Base-by-base conservation (phyloP, 2,113 vertebrate genomes). In the Osmerus mordax region DNA sequence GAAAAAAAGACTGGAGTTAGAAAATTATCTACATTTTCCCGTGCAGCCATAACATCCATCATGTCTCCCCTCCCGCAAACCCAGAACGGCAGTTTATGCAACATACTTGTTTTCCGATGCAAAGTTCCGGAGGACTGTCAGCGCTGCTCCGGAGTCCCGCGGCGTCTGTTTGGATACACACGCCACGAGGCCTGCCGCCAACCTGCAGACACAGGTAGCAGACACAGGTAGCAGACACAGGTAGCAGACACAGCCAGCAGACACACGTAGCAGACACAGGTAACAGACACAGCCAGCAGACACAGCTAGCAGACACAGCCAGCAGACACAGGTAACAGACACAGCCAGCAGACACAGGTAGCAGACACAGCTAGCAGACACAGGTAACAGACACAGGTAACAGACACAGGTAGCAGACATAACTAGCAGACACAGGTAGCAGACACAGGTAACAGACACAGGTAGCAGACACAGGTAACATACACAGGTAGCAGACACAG, bases 41-140 rank as follows among this genome's bases (percentile, higher is more conserved):
- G 8, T 23, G 14, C 47, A 54, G 23, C 65, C 21, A 55, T 23
- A 36, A 65, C 71, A 75, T 54, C 15, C 29, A 78, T 78, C 9
- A 72, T 63, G 36, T 65, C 60, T 32, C 36, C 32, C 36, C 32
- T 41, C 1, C 13, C 3, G 32, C 18, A 29, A 69, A 14, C 1
- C 8, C 19, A 8, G 5, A 25, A 3, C 61, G 15, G 19, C 36
- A 4, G 2, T 81, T 12, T 73, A 5, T 52, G 70, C 19, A 67
- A 7, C 75, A 85, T 92, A 98, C 96, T 92, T 92, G 52, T 93
- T 72, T 73, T 96, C 94, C 69, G 70, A 67, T 66, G 72, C 73
- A 82, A 98, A 88, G 61, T 89, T 87, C 71, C 89, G 83, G 21
- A 96, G 82, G 70, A 97, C 80, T 25, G 70, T 71, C 77, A 94